A percentile compares a stretch with the other conserved stretches of the same genome.
Evolutionary conservation across 2,797 vertebrate genomes (phyloP).

Genomic region (Cichlasoma orientale): DNA sequence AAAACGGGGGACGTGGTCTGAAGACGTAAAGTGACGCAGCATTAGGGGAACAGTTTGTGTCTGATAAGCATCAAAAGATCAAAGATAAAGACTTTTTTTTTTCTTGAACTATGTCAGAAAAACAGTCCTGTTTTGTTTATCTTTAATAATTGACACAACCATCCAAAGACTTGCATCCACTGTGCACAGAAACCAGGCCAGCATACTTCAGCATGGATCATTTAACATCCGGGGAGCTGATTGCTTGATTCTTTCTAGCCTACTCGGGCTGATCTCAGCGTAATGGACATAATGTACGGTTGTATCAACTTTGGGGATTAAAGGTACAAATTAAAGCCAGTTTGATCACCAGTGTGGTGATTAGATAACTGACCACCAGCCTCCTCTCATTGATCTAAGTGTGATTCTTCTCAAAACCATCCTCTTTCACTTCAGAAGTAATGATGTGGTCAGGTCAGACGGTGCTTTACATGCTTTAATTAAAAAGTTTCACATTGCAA

Average conservation of each 20-base stretch:
- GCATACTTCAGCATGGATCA: background rate
- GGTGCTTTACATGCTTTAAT: background rate
- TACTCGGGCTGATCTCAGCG: background rate
- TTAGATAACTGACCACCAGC: background rate
- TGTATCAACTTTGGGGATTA: constrained; percentile 14
- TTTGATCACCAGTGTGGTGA: background rate
- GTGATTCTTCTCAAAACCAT: background rate
- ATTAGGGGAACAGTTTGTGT: background rate
- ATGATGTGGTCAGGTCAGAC: background rate
- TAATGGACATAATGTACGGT: background rate
- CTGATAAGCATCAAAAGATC: background rate
- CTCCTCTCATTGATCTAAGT: constrained; percentile 19
- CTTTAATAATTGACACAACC: background rate
- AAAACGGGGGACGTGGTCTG: constrained; percentile 27
- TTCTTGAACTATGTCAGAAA: background rate
- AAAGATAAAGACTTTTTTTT: background rate
- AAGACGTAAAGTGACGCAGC: background rate
- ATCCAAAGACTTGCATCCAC: background rate
- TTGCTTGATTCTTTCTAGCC: background rate
- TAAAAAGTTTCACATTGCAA: background rate
- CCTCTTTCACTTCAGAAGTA: background rate
- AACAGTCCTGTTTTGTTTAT: background rate
- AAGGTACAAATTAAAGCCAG: constrained; percentile 4
- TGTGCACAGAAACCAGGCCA: background rate
- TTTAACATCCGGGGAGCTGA: background rate